phyloP scores from a whole-genome alignment of 2,113 vertebrate genomes.

The Cryptomyrus ogoouensis region DNA sequence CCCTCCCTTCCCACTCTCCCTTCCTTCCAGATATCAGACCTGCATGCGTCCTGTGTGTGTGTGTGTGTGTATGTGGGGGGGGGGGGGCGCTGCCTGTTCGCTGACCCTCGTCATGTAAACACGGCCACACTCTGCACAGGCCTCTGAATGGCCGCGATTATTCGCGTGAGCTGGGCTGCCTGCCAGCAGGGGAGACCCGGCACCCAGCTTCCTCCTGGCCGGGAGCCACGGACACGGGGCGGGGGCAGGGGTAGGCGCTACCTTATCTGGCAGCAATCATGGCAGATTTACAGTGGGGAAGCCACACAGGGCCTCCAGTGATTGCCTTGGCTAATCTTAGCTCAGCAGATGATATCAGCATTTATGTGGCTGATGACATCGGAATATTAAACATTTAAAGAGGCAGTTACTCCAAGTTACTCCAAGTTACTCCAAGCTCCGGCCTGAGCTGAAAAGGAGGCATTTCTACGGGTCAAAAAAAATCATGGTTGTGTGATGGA shows the following conservation, averaged over 20 bases:
- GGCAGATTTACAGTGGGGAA: slow-evolving; percentile 27
- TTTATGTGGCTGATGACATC: slow-evolving; percentile 23
- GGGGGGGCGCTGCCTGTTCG: slow-evolving; percentile 58
- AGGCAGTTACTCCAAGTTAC: not conserved
- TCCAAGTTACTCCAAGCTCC: not conserved
- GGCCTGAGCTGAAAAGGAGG: not conserved
- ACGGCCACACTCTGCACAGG: slow-evolving; percentile 58
- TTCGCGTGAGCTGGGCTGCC: slow-evolving; percentile 42
- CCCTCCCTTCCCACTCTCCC: slow-evolving; percentile 15
- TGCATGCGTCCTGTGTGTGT: not conserved
- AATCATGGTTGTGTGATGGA: not conserved
- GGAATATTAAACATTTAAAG: slow-evolving; percentile 29
- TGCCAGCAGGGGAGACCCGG: slow-evolving; percentile 59
- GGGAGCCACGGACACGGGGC: slow-evolving; percentile 32
- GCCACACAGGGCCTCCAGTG: slow-evolving; percentile 20
- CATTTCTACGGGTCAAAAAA: not conserved
- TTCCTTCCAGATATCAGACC: not conserved
- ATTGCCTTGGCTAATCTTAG: slow-evolving; percentile 27
- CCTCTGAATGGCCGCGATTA: slow-evolving; percentile 64
- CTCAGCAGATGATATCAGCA: slow-evolving; percentile 29
- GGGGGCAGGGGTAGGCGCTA: not conserved
- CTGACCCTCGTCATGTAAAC: slow-evolving; percentile 60
- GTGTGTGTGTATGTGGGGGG: slow-evolving; percentile 25
- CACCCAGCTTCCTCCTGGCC: slow-evolving; percentile 56
- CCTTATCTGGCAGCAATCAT: slow-evolving; percentile 24